A percentile compares a stretch with the other conserved stretches of the same genome.
Evolutionary conservation across 2,113 vertebrate genomes (phyloP).

Genomic region (Silurus glanis): DNA sequence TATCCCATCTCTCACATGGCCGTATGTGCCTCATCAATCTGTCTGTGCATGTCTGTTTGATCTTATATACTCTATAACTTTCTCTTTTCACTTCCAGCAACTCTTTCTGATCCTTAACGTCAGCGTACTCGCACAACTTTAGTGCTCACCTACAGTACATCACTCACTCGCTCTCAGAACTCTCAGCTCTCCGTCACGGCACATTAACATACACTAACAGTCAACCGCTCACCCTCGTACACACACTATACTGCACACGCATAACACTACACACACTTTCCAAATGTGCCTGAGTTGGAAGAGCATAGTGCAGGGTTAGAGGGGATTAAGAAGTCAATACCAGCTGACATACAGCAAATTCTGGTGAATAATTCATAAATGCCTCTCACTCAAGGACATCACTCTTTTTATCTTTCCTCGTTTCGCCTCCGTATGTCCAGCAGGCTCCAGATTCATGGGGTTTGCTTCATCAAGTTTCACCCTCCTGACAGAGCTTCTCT

Average conservation of each 20-base stretch:
- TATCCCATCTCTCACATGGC: conserved; percentile 26
- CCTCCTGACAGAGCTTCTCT: conserved; percentile 9
- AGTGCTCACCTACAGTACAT: not conserved
- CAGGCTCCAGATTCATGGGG: conserved; percentile 37
- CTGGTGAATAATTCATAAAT: conserved; percentile 51
- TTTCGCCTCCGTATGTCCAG: conserved; percentile 20
- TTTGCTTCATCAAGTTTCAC: conserved; percentile 40
- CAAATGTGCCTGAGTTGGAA: conserved; percentile 25
- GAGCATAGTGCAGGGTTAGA: conserved; percentile 27
- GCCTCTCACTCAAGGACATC: conserved; percentile 41
- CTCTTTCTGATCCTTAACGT: conserved; percentile 7
- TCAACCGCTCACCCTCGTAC: not conserved
- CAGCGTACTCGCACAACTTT: not conserved
- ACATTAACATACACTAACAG: not conserved
- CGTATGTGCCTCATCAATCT: conserved; percentile 34
- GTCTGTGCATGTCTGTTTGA: conserved; percentile 11
- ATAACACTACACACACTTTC: conserved; percentile 21
- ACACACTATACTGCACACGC: not conserved
- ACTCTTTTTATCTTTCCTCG: conserved; percentile 32
- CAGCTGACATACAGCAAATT: conserved; percentile 44
- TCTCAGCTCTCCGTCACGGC: not conserved
- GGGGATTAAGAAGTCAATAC: conserved; percentile 49
- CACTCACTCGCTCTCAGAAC: not conserved
- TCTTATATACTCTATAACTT: conserved; percentile 7
- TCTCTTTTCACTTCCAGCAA: not conserved